Conservation (phyloP, 2,888 invertebrate genomes). For the Acholoe squamosa region DNA sequence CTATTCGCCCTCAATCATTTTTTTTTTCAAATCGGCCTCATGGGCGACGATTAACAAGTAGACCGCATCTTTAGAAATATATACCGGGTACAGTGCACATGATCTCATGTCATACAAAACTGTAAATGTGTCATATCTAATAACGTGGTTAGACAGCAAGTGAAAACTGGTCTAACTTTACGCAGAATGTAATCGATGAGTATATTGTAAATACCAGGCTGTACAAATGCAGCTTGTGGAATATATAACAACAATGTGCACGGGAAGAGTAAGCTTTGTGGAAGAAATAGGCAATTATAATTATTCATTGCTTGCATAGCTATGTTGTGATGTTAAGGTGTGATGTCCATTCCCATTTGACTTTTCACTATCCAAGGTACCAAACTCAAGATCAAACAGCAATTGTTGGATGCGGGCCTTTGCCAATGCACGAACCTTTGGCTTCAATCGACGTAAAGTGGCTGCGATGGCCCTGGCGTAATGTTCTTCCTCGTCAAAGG, state of each 20-base stretch:
- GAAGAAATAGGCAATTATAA: neutral
- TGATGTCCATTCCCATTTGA: neutral
- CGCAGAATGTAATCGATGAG: neutral
- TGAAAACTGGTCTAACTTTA: neutral
- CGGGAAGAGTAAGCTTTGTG: neutral
- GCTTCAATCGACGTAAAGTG: slow-evolving; percentile 5
- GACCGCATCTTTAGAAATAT: no score
- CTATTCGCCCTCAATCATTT: no score
- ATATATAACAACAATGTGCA: no score
- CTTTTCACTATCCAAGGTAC: neutral
- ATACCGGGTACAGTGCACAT: no score
- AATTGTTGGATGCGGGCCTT: slow-evolving; percentile 41
- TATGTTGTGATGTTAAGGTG: neutral
- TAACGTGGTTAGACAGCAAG: neutral
- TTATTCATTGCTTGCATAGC: neutral
- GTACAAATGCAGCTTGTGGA: no score
- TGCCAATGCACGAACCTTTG: slow-evolving; percentile 12
- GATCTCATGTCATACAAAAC: no score
- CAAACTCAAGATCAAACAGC: slow-evolving; percentile 48
- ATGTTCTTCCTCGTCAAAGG: slow-evolving; percentile 44
- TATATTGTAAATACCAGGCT: neutral
- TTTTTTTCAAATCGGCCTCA: no score
- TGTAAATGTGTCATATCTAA: no score
- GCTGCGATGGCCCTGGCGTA: slow-evolving; percentile 25
- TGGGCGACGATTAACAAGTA: no score